These are phyloP conservation scores for Takifugu rubripes DNA, from an alignment of 2,797 vertebrate species.

Conservation along the genomic window DNA sequence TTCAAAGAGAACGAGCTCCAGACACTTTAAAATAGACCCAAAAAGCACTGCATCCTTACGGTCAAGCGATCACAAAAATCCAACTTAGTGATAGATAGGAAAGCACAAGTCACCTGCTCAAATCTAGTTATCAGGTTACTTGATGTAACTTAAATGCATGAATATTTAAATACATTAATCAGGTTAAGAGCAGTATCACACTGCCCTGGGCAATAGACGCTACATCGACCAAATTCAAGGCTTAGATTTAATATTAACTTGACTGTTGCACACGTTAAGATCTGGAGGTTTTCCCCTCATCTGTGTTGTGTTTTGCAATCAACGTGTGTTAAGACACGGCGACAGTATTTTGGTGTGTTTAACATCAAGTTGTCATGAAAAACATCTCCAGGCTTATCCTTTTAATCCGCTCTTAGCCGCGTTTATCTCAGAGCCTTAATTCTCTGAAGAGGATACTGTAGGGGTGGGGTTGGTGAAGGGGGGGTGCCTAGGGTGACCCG, in stretches of 20 bases:
- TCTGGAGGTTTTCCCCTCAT: constrained; percentile 20
- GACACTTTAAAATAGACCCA: neutral
- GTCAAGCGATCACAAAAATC: neutral
- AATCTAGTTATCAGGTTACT: constrained; percentile 34
- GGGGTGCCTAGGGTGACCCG: constrained; percentile 23
- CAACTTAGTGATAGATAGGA: neutral
- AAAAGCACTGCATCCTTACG: neutral
- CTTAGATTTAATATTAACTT: too few species aligned
- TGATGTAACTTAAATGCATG: constrained; percentile 17
- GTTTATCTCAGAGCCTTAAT: constrained; percentile 67
- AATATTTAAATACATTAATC: constrained; percentile 44
- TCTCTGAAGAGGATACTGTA: constrained; percentile 47
- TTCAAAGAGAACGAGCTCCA: neutral
- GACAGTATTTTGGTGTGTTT: constrained; percentile 54
- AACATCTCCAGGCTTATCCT: constrained; percentile 69
- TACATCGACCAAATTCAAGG: too few species aligned
- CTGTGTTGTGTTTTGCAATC: constrained; percentile 31
- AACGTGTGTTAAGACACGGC: constrained; percentile 45
- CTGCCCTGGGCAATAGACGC: constrained; percentile 22
- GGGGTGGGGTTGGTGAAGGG: constrained; percentile 1
- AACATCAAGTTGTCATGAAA: constrained; percentile 61
- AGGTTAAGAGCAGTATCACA: constrained; percentile 27
- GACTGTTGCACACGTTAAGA: too few species aligned
- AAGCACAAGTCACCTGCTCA: neutral
- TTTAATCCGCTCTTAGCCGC: constrained; percentile 70